These are phyloP conservation scores for Xenentodon cancila DNA, from an alignment of 2,797 vertebrate genomes.

Conservation along the genomic window DNA sequence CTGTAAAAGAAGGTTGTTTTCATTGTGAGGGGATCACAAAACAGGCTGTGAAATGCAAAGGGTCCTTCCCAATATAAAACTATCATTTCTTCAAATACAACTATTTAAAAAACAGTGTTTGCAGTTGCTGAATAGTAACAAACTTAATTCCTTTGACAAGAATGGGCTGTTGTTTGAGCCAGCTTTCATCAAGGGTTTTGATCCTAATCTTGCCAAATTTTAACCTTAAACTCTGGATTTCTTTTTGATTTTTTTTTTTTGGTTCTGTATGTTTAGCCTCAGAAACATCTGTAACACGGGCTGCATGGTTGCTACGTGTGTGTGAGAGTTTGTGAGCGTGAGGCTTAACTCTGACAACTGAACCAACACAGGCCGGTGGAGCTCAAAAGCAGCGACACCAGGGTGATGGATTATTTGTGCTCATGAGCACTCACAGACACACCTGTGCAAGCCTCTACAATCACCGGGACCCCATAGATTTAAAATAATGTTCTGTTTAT, in stretches of 20 bases:
- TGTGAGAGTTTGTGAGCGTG: conserved; percentile 1
- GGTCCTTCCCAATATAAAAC: no score
- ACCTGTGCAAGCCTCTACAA: conserved; percentile 17
- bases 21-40: no score
- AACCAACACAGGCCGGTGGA: conserved; percentile 9
- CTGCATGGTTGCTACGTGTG: not conserved
- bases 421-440: conserved; percentile 8
- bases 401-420: conserved; percentile 23
- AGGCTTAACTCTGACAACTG: conserved; percentile 7
- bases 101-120: no score
- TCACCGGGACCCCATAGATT: conserved; percentile 26
- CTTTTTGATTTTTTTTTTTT: not conserved
- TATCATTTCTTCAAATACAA: no score
- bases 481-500: conserved; percentile 51
- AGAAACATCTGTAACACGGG: not conserved
- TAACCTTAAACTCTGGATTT: not conserved
- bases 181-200: no score
- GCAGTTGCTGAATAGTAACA: no score
- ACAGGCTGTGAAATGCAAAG: no score
- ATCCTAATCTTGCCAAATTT: not conserved
- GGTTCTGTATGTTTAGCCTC: not conserved
- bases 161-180: no score
- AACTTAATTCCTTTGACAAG: no score
- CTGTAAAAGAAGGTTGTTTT: no score
- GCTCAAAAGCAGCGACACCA: not conserved